A percentile compares a stretch with the other conserved stretches of the same genome.
phyloP scores from a whole-genome alignment of 2,888 invertebrate genomes.

The Tetragnatha montana region DNA sequence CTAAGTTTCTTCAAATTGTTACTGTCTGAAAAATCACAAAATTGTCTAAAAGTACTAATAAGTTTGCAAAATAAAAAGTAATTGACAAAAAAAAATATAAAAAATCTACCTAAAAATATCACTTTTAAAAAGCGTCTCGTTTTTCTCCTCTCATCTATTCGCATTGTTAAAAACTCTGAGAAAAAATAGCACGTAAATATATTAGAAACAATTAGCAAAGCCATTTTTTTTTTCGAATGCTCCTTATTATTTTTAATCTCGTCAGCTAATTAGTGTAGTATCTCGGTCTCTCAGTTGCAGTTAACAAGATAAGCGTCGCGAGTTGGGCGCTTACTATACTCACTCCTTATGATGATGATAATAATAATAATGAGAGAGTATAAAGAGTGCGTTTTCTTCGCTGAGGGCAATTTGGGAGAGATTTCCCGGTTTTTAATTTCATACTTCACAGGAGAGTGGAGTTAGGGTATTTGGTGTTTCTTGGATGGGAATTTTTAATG shows the following conservation, averaged over 20 bases:
- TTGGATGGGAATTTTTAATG: neutral
- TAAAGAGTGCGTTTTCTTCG: neutral
- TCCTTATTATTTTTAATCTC: neutral
- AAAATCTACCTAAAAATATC: neutral
- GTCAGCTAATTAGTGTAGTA: neutral
- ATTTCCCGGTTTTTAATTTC: neutral
- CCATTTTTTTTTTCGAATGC: neutral
- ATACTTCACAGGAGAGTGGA: neutral
- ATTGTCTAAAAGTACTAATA: neutral
- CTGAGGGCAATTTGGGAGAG: neutral
- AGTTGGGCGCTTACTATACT: neutral
- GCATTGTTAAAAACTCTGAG: neutral
- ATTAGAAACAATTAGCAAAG: neutral
- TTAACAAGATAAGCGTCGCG: neutral
- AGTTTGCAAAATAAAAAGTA: neutral
- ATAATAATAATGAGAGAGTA: neutral
- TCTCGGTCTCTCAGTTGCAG: neutral
- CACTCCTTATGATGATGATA: too few species aligned
- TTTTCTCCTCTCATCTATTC: neutral
- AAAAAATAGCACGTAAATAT: neutral
- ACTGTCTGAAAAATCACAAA: neutral
- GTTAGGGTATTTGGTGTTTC: neutral
- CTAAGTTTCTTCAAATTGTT: too few species aligned
- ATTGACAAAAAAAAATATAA: neutral
- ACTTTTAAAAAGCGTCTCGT: neutral